phyloP scores from a whole-genome alignment of 2,797 vertebrate genomes.

The Morus bassanus region DNA sequence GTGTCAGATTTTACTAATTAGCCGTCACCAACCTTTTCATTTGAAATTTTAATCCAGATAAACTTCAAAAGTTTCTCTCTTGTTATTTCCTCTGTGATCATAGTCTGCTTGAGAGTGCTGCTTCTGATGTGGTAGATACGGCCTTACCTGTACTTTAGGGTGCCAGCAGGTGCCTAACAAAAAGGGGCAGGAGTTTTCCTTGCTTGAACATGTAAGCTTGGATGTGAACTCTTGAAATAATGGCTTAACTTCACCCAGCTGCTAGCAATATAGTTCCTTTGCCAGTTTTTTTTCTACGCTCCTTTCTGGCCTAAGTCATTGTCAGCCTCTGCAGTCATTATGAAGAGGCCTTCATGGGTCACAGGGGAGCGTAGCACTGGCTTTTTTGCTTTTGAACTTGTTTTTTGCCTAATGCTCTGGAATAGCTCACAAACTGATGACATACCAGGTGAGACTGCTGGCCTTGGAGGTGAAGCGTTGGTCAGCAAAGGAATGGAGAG shows the following conservation, averaged over 20 bases:
- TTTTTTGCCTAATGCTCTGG: background rate
- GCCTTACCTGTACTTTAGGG: background rate
- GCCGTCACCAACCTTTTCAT: background rate
- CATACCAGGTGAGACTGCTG: background rate
- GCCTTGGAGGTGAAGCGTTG: background rate
- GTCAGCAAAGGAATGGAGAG: background rate
- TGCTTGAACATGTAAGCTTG: background rate
- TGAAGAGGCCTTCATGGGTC: background rate
- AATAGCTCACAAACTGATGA: background rate
- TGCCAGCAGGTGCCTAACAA: background rate
- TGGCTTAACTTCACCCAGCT: background rate
- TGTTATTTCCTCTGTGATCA: background rate
- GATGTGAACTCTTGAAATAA: background rate
- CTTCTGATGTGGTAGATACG: background rate
- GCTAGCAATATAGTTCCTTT: background rate
- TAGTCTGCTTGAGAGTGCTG: background rate
- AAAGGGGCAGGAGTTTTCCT: background rate
- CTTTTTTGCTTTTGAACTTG: background rate
- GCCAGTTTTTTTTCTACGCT: accelerated
- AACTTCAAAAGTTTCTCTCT: background rate
- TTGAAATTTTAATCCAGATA: background rate
- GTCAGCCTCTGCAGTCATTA: background rate
- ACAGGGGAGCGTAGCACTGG: accelerated
- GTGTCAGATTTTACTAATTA: background rate
- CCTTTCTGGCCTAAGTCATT: background rate